Conservation (phyloP, 37 sponge, comb jelly and placozoan species). For the Eunapius fragilis region DNA sequence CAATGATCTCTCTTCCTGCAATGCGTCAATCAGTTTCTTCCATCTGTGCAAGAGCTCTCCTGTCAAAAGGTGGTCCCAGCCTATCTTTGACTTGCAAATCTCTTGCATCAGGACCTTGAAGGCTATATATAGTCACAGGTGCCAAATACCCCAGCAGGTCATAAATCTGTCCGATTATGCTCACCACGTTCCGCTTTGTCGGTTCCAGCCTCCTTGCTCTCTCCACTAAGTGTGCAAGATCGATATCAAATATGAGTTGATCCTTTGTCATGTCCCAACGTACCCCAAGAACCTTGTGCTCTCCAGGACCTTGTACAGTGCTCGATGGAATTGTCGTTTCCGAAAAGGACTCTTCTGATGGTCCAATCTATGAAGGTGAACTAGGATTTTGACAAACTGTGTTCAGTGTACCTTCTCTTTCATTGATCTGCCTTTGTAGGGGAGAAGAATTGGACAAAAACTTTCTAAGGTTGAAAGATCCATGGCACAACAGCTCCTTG, state of each 20-base stretch:
- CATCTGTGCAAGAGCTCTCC: slow-evolving; percentile 29
- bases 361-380: neutral
- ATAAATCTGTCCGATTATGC: slow-evolving; percentile 18
- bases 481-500: slow-evolving; percentile 39
- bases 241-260: slow-evolving; percentile 29
- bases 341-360: slow-evolving; percentile 18
- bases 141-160: slow-evolving; percentile 34
- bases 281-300: slow-evolving; percentile 46
- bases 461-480: slow-evolving; percentile 49
- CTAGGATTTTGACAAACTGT: neutral
- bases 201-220: neutral
- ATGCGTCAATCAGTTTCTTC: slow-evolving; percentile 13
- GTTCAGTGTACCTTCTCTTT: slow-evolving; percentile 6
- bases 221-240: slow-evolving; percentile 7
- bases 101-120: slow-evolving; percentile 20
- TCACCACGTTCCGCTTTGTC: slow-evolving; percentile 34
- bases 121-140: neutral
- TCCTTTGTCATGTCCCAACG: slow-evolving; percentile 26
- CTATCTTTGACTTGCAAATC: slow-evolving; percentile 1
- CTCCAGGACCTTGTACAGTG: neutral
- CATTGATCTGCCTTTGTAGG: slow-evolving; percentile 24
- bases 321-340: slow-evolving; percentile 11
- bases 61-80: slow-evolving; percentile 30
- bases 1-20: neutral
- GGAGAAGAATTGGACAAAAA: slow-evolving; percentile 25